A percentile compares a stretch with the other conserved stretches of the same genome.
These are phyloP conservation scores for Mellilla xanthometata DNA, from an alignment of 2,888 invertebrate species.

Conservation along the genomic window DNA sequence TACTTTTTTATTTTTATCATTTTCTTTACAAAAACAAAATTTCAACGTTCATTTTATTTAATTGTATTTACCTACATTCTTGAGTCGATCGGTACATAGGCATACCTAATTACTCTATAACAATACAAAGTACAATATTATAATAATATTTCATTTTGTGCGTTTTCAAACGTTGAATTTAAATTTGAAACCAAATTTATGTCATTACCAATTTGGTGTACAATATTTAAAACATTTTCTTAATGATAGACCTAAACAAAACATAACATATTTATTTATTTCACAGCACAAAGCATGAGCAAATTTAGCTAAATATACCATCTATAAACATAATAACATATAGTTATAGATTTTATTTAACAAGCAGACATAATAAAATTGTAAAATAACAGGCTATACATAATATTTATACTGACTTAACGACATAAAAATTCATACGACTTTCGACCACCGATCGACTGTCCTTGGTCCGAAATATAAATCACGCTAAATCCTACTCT, in stretches of 20 bases:
- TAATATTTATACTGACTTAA: too few relatives aligned
- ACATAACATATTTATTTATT: background rate
- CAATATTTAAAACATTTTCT: too few relatives aligned
- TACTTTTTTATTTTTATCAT: background rate
- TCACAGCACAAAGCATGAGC: conserved; percentile 3
- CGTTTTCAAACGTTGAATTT: conserved; percentile 12
- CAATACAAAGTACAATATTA: background rate
- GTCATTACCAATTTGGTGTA: background rate
- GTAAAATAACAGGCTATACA: too few relatives aligned
- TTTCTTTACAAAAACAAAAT: background rate
- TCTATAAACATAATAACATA: background rate
- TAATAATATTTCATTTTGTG: conserved; percentile 19
- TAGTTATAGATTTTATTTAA: too few relatives aligned
- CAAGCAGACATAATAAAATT: too few relatives aligned
- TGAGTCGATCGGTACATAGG: conserved; percentile 27
- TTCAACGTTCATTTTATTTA: conserved; percentile 4
- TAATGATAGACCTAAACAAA: background rate
- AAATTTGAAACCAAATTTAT: background rate
- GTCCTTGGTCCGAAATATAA: conserved; percentile 74
- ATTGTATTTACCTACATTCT: conserved; percentile 10
- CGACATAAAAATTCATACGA: too few relatives aligned
- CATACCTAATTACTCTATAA: conserved; percentile 2
- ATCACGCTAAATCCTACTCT: conserved; percentile 41
- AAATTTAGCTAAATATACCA: background rate
- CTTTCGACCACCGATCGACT: conserved; percentile 53